Percentiles rank a stretch among this genome's conserved stretches.
These are phyloP conservation scores for Lacanobia wlatinum DNA, from an alignment of 2,888 invertebrate genomes.

Conservation along the genomic window DNA sequence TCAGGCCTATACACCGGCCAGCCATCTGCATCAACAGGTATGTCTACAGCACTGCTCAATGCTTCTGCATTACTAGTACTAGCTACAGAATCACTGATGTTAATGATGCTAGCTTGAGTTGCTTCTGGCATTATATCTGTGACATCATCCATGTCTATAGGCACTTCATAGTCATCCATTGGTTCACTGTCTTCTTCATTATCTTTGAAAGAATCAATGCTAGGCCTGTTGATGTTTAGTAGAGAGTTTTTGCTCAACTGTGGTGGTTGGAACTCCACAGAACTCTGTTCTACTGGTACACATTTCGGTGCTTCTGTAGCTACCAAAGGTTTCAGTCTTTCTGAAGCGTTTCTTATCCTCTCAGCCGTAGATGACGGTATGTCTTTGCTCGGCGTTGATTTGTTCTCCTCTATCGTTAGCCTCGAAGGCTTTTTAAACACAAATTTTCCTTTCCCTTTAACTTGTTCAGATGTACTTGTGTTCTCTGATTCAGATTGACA, in stretches of 20 bases:
- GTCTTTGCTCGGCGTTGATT: conserved; percentile 72
- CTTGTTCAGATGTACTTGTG: conserved; percentile 69
- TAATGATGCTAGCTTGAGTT: conserved; percentile 71
- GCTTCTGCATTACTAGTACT: conserved; percentile 71
- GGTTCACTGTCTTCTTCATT: conserved; percentile 64
- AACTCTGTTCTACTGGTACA: conserved; percentile 79
- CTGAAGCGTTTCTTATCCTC: conserved; percentile 80
- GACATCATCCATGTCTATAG: conserved; percentile 78
- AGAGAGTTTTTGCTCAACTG: conserved; percentile 77
- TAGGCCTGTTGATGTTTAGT: conserved; percentile 72
- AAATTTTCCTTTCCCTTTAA: conserved; percentile 83
- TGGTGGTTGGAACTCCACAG: conserved; percentile 84
- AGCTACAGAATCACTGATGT: conserved; percentile 77
- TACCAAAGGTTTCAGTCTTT: conserved; percentile 80
- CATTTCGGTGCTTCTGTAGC: conserved; percentile 72
- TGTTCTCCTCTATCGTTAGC: conserved; percentile 71
- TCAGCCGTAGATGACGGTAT: conserved; percentile 82
- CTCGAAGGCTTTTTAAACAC: conserved; percentile 85
- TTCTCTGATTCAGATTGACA: conserved; percentile 70
- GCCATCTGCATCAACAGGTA: conserved; percentile 89
- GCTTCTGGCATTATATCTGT: conserved; percentile 71
- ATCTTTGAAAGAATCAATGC: conserved; percentile 67
- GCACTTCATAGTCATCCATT: conserved; percentile 74
- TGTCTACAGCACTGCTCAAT: conserved; percentile 66
- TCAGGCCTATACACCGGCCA: conserved; percentile 89